Evolutionary conservation across 2,888 invertebrate species (phyloP).

Genomic region (Cheilosia scutellata): DNA sequence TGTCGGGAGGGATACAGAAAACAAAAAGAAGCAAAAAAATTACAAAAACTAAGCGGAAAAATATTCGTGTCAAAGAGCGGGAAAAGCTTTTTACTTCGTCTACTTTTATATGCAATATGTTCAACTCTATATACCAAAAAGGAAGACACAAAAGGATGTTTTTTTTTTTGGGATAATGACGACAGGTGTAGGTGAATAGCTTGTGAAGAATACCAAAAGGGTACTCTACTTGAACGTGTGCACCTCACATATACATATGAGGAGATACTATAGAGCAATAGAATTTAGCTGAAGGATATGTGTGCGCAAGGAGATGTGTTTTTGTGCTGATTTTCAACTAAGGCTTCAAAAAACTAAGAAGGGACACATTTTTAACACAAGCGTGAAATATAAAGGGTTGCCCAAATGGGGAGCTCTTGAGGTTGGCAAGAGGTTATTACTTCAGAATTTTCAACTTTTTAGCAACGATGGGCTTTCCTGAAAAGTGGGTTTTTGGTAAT

Average conservation of each 20-base stretch:
- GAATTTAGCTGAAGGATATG: constrained; percentile 64
- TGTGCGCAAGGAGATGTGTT: constrained; percentile 30
- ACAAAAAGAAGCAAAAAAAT: constrained; percentile 7
- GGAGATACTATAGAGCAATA: neutral
- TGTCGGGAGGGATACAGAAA: constrained; percentile 4
- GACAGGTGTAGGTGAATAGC: constrained; percentile 60
- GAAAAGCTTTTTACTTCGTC: neutral
- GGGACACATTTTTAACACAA: constrained; percentile 21
- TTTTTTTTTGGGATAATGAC: constrained; percentile 51
- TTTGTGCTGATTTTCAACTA: constrained; percentile 42
- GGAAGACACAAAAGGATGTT: constrained; percentile 57
- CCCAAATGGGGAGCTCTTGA: constrained; percentile 9
- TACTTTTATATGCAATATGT: neutral
- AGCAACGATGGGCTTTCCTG: neutral
- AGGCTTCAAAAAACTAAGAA: constrained; percentile 18
- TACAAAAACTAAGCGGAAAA: constrained; percentile 48
- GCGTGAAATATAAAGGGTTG: constrained; percentile 9
- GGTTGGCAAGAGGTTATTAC: constrained; percentile 12
- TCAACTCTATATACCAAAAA: constrained; percentile 10
- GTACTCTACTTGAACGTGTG: constrained; percentile 47
- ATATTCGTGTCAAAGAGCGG: constrained; percentile 61
- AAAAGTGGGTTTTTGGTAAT: neutral
- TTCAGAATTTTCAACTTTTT: constrained; percentile 5
- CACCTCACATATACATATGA: too few relatives aligned
- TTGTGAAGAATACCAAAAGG: constrained; percentile 53